These are phyloP conservation scores for Thymelicus acteon DNA, from an alignment of 2,888 invertebrate genomes.

Conservation along the genomic window DNA sequence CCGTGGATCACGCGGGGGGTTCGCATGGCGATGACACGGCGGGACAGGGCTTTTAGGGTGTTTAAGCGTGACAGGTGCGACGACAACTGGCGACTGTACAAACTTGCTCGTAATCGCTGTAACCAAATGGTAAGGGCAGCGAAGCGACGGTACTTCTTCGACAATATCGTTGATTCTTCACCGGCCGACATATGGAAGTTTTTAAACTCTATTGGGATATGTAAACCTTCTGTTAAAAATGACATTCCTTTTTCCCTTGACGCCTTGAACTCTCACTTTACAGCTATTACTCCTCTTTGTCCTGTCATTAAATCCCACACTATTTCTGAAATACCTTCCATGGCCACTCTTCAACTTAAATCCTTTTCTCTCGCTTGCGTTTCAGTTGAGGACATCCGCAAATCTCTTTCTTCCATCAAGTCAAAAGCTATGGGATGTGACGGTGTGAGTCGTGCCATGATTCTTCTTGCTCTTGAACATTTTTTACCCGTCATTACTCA, in stretches of 20 bases:
- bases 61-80: neutral
- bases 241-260: constrained; percentile 6
- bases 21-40: neutral
- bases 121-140: neutral
- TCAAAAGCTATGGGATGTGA: neutral
- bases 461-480: neutral
- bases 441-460: neutral
- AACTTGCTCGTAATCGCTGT: neutral
- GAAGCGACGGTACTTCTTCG: neutral
- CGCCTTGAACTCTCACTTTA: neutral
- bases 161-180: neutral
- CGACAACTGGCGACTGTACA: neutral
- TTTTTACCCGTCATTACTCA: constrained; percentile 24
- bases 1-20: no score
- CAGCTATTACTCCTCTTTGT: neutral
- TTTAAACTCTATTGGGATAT: neutral
- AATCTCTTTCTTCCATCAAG: neutral
- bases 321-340: constrained; percentile 9
- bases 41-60: constrained; percentile 4
- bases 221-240: neutral
- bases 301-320: neutral
- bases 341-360: neutral
- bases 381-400: neutral
- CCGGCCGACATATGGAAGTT: constrained; percentile 4
- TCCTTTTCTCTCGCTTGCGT: constrained; percentile 13